These are phyloP conservation scores for Saccostrea cuccullata DNA, from an alignment of 1,140 invertebrate genomes.

Conservation along the genomic window DNA sequence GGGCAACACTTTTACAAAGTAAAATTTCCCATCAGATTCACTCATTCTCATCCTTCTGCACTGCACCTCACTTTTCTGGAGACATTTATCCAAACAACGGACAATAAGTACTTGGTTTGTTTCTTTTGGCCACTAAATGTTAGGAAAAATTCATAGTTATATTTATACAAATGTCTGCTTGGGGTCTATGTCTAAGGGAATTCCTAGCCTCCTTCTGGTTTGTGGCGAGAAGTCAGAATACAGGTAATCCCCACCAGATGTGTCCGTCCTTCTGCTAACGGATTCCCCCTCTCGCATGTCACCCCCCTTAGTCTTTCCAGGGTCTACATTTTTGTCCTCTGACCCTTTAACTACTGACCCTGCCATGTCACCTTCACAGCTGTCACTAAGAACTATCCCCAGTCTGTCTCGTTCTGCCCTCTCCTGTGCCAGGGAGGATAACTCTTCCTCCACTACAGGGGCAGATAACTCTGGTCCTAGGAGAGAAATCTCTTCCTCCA, in stretches of 20 bases:
- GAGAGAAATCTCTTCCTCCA: background rate
- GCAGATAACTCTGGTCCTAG: background rate
- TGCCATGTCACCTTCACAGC: background rate
- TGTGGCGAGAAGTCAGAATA: constrained; percentile 16
- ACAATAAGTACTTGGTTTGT: background rate
- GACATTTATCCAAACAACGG: too few species aligned
- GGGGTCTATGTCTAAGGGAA: background rate
- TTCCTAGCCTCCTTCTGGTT: constrained; percentile 22
- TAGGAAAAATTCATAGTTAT: background rate
- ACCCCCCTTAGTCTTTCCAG: background rate
- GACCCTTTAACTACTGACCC: background rate
- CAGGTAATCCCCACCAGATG: background rate
- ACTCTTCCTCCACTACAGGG: constrained; percentile 18
- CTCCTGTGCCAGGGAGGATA: constrained; percentile 7
- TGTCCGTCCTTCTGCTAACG: background rate
- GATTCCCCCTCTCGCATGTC: background rate
- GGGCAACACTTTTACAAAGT: too few species aligned
- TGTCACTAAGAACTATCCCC: background rate
- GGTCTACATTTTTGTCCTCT: background rate
- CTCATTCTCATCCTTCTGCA: too few species aligned
- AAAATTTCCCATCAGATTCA: too few species aligned
- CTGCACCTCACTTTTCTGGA: too few species aligned
- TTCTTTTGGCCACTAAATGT: background rate
- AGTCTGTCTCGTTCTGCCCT: background rate
- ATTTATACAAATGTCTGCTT: constrained; percentile 18